Conservation (phyloP, 2,113 vertebrate species). For the Guaruba guarouba region DNA sequence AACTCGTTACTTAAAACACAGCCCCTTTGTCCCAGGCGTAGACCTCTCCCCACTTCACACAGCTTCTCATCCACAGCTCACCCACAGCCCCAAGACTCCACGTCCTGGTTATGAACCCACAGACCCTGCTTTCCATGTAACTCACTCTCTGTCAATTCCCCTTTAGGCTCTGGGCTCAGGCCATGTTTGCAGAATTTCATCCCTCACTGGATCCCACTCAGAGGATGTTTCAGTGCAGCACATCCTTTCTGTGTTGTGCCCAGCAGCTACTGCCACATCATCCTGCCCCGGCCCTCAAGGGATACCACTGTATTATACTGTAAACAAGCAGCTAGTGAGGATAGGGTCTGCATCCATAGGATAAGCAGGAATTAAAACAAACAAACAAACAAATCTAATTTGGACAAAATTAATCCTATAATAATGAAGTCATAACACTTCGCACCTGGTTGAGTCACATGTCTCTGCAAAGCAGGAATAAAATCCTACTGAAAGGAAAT, state of each 20-base stretch:
- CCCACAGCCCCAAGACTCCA: neutral
- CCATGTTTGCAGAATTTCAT: neutral
- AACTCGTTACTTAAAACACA: neutral
- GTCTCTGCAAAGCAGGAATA: neutral
- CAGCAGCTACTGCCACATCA: neutral
- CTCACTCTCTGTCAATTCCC: neutral
- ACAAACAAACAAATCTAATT: neutral
- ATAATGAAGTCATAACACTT: neutral
- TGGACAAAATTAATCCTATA: neutral
- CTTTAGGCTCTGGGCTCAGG: neutral
- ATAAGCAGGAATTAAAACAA: neutral
- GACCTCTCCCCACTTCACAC: neutral
- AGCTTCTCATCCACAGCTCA: neutral
- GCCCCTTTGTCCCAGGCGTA: neutral
- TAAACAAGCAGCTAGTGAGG: neutral
- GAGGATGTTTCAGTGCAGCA: neutral
- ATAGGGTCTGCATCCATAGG: neutral
- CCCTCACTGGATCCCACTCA: neutral
- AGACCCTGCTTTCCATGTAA: neutral
- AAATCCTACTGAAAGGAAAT: neutral
- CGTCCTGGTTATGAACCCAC: fast-evolving
- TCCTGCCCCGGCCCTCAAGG: neutral
- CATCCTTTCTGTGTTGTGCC: neutral
- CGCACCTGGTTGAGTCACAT: neutral
- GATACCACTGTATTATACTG: fast-evolving